phyloP scores from a whole-genome alignment of 2,113 vertebrate species.

The Plectropomus leopardus region DNA sequence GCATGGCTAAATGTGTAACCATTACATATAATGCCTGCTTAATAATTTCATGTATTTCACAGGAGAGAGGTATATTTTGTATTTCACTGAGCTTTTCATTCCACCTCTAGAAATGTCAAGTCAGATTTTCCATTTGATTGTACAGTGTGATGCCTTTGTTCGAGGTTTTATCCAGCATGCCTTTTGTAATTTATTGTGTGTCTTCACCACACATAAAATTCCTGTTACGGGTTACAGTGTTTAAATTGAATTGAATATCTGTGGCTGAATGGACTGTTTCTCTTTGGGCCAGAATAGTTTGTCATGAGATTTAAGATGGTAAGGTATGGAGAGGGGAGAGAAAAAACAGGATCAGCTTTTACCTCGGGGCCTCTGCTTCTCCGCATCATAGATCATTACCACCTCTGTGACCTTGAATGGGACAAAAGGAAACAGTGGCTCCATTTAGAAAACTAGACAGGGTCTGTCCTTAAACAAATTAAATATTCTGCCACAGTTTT shows the following conservation, averaged over 20 bases:
- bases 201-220: constrained; percentile 13
- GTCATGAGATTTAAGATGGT: constrained; percentile 93
- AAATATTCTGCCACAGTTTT: constrained; percentile 53
- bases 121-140: constrained; percentile 1
- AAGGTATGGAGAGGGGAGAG: constrained; percentile 73
- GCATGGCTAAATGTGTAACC: background rate
- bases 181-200: constrained; percentile 14
- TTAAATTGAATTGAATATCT: constrained; percentile 46
- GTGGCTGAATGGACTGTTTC: constrained; percentile 53
- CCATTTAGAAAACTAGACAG: constrained; percentile 68
- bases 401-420: constrained; percentile 97
- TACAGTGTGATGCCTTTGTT: background rate
- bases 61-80: background rate
- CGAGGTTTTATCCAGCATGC: constrained; percentile 5
- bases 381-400: constrained; percentile 99
- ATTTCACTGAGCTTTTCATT: constrained; percentile 2
- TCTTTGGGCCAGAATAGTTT: constrained; percentile 91
- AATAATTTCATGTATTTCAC: background rate
- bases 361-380: constrained; percentile 99
- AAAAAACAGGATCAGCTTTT: constrained; percentile 94
- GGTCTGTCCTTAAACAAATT: constrained; percentile 43
- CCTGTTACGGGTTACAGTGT: constrained; percentile 12
- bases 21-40: background rate
- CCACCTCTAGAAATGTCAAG: background rate
- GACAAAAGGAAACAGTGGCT: constrained; percentile 80